phyloP scores from a whole-genome alignment of 1,140 invertebrate genomes.

The Hycleus cichorii region DNA sequence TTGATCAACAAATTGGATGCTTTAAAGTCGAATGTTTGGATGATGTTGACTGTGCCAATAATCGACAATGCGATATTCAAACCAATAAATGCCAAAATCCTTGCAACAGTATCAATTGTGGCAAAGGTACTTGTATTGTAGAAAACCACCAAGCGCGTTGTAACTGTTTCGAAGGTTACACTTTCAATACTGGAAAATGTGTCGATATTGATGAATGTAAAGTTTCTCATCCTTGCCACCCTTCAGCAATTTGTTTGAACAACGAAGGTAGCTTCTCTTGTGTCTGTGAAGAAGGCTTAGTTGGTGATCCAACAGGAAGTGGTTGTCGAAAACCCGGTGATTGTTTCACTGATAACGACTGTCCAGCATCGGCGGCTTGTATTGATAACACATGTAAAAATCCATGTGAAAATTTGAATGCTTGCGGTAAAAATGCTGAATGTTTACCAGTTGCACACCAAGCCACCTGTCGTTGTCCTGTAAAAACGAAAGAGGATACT shows the following conservation, averaged over 20 bases:
- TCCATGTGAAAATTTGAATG: conserved; percentile 59
- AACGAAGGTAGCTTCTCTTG: conserved; percentile 68
- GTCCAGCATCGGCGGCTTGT: conserved; percentile 69
- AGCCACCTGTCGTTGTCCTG: conserved; percentile 65
- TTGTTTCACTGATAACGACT: conserved; percentile 72
- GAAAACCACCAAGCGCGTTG: conserved; percentile 64
- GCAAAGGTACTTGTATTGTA: conserved; percentile 64
- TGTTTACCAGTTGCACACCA: conserved; percentile 61
- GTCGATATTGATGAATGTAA: conserved; percentile 76
- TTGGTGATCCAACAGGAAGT: conserved; percentile 61
- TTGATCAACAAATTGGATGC: conserved; percentile 62
- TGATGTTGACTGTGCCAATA: conserved; percentile 64
- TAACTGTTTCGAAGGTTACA: conserved; percentile 66
- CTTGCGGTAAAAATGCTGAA: conserved; percentile 69
- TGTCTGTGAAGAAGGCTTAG: conserved; percentile 66
- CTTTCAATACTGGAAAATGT: conserved; percentile 59
- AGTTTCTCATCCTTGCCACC: conserved; percentile 64
- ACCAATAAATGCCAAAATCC: conserved; percentile 75
- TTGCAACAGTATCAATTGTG: conserved; percentile 65
- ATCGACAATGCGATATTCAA: conserved; percentile 65
- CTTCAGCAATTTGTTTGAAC: conserved; percentile 69
- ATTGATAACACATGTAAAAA: conserved; percentile 69
- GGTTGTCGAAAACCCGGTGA: conserved; percentile 72
- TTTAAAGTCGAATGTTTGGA: conserved; percentile 77
- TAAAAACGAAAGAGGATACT: conserved; percentile 68